A percentile compares a stretch with the other conserved stretches of the same genome.
These are phyloP conservation scores for Hypocryptadius cinnamomeus DNA, from an alignment of 2,113 vertebrate genomes.

Conservation along the genomic window DNA sequence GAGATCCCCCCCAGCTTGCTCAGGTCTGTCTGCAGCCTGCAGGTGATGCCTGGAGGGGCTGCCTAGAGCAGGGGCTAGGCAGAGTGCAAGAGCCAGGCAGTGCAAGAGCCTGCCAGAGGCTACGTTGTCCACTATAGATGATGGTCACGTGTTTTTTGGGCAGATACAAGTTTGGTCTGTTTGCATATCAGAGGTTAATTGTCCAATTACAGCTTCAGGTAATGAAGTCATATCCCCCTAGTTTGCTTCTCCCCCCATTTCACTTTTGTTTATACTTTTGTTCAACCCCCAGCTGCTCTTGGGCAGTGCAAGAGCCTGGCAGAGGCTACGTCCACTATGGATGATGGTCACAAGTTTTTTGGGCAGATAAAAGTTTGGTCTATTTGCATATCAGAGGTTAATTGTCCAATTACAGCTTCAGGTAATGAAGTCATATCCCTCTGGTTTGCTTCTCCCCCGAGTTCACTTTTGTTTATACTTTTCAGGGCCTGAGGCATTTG, in stretches of 20 bases:
- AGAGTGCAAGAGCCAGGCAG: neutral
- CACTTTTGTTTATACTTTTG: too few relatives aligned
- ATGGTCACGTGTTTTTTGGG: neutral
- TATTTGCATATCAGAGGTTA: neutral
- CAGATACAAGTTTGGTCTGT: neutral
- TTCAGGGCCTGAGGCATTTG: neutral
- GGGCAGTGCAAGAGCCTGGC: neutral
- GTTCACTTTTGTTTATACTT: neutral
- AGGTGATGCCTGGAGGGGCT: neutral
- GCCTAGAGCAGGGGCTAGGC: neutral
- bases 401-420: neutral
- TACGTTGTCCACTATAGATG: accelerated
- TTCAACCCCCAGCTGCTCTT: neutral
- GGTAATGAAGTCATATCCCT: neutral
- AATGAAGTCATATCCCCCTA: neutral
- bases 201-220: neutral
- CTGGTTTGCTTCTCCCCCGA: neutral
- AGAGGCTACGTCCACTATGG: accelerated
- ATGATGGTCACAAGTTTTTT: accelerated
- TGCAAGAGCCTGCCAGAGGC: neutral
- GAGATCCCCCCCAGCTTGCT: slow-evolving; percentile 78
- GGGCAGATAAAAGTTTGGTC: neutral
- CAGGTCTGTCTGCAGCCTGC: slow-evolving; percentile 68
- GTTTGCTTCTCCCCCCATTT: neutral
- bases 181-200: neutral